phyloP scores from a whole-genome alignment of 2,797 vertebrate genomes.

The Toxotes lorentzi region DNA sequence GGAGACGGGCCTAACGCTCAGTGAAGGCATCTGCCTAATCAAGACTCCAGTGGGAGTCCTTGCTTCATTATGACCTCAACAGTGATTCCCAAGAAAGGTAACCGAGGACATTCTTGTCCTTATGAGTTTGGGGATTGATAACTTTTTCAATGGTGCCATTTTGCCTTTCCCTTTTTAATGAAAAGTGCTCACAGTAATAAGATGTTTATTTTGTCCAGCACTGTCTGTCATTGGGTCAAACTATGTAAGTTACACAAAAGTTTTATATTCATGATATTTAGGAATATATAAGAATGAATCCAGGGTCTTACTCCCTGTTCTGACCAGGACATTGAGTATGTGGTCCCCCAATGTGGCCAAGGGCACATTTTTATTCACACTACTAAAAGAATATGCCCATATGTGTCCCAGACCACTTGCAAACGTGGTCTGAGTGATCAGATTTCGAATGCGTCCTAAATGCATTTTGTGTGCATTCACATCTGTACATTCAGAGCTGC shows the following conservation, averaged over 20 bases:
- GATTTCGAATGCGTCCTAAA: too few relatives aligned
- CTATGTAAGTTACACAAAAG: background rate
- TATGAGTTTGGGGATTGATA: conserved; percentile 61
- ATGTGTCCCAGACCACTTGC: too few relatives aligned
- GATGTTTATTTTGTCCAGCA: conserved; percentile 21
- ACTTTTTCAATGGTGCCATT: conserved; percentile 64
- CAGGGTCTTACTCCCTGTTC: too few relatives aligned
- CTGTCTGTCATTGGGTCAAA: conserved; percentile 16
- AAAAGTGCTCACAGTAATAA: conserved; percentile 63
- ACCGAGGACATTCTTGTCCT: conserved; percentile 69
- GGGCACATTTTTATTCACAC: too few relatives aligned
- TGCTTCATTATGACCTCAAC: conserved; percentile 74
- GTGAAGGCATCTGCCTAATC: conserved; percentile 81
- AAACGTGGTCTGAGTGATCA: too few relatives aligned
- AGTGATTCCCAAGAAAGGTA: conserved; percentile 76
- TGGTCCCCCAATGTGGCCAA: too few relatives aligned
- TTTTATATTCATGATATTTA: background rate
- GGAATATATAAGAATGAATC: too few relatives aligned
- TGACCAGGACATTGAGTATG: too few relatives aligned
- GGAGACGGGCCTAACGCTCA: conserved; percentile 65
- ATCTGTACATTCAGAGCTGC: too few relatives aligned
- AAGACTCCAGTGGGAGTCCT: conserved; percentile 76
- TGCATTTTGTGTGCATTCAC: too few relatives aligned
- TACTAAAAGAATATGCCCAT: too few relatives aligned
- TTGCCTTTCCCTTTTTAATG: conserved; percentile 68